Conservation (phyloP, 2,888 invertebrate genomes). For the Disparrhopalites patrizii region DNA sequence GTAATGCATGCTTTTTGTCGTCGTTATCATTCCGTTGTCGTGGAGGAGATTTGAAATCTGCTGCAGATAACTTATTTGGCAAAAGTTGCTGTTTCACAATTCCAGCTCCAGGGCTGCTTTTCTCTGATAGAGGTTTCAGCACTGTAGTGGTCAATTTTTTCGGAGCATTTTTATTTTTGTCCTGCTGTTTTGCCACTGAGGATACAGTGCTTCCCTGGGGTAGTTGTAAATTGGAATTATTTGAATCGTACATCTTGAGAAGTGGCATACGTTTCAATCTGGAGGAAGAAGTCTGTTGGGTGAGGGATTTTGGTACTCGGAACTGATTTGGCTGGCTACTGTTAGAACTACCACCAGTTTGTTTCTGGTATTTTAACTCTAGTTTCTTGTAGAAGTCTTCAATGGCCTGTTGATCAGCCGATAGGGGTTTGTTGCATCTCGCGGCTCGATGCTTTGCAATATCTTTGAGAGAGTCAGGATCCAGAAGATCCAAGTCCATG, state of each 20-base stretch:
- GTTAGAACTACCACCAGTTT: background rate
- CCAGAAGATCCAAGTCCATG: conserved; percentile 1
- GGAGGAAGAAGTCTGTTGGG: conserved; percentile 1
- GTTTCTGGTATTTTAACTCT: background rate
- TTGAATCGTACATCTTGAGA: background rate
- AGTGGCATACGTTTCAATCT: background rate
- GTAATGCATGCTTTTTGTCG: background rate
- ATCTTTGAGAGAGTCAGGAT: background rate
- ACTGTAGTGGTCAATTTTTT: background rate
- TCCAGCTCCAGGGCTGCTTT: too few relatives aligned
- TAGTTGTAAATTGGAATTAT: background rate
- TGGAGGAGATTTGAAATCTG: background rate
- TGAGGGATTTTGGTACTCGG: background rate
- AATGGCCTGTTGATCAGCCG: conserved; percentile 17
- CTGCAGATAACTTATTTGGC: background rate
- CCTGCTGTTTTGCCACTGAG: background rate
- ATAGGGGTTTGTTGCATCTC: conserved; percentile 9
- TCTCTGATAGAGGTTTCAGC: too few relatives aligned
- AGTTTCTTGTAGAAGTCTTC: conserved; percentile 22
- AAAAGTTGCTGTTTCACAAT: background rate
- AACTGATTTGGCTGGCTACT: background rate
- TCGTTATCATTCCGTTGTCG: background rate
- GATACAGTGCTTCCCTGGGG: background rate
- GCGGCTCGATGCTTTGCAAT: background rate
- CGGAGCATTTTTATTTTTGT: background rate